phyloP scores from a whole-genome alignment of 2,113 vertebrate genomes.

The Cyanoramphus novaezelandiae region DNA sequence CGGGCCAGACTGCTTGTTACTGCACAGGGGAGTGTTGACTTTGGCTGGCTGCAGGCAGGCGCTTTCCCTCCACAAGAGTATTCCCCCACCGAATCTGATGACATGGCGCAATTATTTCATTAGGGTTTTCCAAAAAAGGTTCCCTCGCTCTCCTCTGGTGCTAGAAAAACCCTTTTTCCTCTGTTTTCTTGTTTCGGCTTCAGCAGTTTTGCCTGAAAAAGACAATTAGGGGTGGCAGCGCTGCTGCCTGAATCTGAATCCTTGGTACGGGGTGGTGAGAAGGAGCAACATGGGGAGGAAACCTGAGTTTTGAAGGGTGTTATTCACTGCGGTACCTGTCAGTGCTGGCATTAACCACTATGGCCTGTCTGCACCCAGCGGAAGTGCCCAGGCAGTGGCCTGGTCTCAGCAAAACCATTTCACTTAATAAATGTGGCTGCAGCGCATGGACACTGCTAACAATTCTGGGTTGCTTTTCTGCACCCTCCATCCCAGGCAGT shows the following conservation, averaged over 20 bases:
- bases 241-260: neutral
- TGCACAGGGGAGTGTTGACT: conserved; percentile 51
- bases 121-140: conserved; percentile 49
- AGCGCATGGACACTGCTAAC: neutral
- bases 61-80: conserved; percentile 1
- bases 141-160: neutral
- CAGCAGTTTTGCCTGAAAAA: neutral
- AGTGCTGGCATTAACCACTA: rapidly evolving
- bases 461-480: neutral
- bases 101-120: conserved; percentile 49
- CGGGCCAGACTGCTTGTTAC: conserved; percentile 26
- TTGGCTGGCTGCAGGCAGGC: neutral
- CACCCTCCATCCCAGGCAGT: neutral
- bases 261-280: rapidly evolving
- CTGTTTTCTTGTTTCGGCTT: neutral
- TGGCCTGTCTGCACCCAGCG: neutral
- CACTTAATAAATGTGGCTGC: neutral
- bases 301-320: neutral
- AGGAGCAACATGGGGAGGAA: neutral
- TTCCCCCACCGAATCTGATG: conserved; percentile 55
- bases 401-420: neutral
- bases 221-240: neutral
- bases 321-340: neutral
- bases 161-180: neutral
- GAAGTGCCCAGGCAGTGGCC: rapidly evolving